Percentiles rank a stretch among this genome's conserved stretches.
Conservation (phyloP, 1,140 invertebrate genomes). For the Bombus impatiens region DNA sequence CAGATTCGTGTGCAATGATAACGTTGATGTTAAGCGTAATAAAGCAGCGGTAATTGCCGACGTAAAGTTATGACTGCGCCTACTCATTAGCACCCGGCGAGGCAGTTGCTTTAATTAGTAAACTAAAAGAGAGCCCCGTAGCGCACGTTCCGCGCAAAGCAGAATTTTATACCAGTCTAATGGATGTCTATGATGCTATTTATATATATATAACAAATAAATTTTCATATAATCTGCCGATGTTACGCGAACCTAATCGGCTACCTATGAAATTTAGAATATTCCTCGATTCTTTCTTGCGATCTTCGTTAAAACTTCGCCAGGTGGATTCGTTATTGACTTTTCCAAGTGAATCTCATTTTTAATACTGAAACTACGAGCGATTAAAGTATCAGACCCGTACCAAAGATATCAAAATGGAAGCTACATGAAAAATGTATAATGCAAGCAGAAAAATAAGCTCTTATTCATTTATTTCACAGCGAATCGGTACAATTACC, state of each 20-base stretch:
- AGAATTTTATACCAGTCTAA: constrained; percentile 41
- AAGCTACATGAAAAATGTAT: no score
- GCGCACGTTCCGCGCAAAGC: constrained; percentile 67
- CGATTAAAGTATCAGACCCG: no score
- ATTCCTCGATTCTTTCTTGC: no score
- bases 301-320: no score
- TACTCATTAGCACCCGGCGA: constrained; percentile 72
- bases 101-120: constrained; percentile 70
- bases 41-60: constrained; percentile 74
- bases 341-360: no score
- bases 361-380: no score
- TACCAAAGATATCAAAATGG: no score
- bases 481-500: not conserved
- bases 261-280: no score
- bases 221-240: constrained; percentile 50
- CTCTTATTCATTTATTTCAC: not conserved
- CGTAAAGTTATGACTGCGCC: constrained; percentile 67
- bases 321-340: no score
- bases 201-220: constrained; percentile 39
- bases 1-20: constrained; percentile 65
- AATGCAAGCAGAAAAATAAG: no score
- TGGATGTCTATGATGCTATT: constrained; percentile 58
- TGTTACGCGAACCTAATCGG: constrained; percentile 5
- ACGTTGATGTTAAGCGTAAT: constrained; percentile 68
- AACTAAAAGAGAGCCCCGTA: constrained; percentile 53